phyloP scores from a whole-genome alignment of 2,797 vertebrate species.

The Melanotaenia pygmaea region DNA sequence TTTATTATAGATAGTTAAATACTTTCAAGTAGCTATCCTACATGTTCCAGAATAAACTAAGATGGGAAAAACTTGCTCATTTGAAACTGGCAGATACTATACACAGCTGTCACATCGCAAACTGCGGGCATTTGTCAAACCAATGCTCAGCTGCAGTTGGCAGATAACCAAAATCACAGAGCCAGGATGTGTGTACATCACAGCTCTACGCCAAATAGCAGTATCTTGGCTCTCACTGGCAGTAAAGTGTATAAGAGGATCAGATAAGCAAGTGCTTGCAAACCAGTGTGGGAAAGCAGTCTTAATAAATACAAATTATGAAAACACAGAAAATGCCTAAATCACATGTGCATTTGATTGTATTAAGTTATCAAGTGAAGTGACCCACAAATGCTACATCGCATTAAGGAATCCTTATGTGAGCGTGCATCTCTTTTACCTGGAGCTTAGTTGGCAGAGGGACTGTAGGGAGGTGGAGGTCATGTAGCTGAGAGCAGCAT shows the following conservation, averaged over 20 bases:
- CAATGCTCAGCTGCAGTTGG: constrained; percentile 46
- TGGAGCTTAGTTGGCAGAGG: constrained; percentile 95
- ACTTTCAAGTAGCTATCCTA: neutral
- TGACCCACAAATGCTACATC: neutral
- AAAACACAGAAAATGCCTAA: constrained; percentile 6
- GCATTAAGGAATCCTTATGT: constrained; percentile 4
- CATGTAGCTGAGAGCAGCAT: constrained; percentile 94
- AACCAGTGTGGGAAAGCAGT: constrained; percentile 12
- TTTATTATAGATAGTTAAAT: neutral
- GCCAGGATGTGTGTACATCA: constrained; percentile 37
- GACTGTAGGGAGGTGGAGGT: constrained; percentile 92
- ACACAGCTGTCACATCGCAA: constrained; percentile 12
- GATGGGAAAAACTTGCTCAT: neutral
- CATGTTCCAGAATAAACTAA: constrained; percentile 6
- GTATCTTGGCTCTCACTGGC: constrained; percentile 51
- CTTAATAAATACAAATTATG: constrained; percentile 18
- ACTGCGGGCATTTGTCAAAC: constrained; percentile 33
- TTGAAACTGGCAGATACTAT: neutral
- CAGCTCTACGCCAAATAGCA: constrained; percentile 36
- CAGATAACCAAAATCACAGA: constrained; percentile 43
- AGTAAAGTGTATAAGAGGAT: constrained; percentile 73
- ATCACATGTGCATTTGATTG: neutral
- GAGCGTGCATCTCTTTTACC: constrained; percentile 78
- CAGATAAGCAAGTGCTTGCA: constrained; percentile 57
- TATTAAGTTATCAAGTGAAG: constrained; percentile 7